These are phyloP conservation scores for Lutraria lutraria DNA, from an alignment of 2,888 invertebrate genomes.

Conservation along the genomic window DNA sequence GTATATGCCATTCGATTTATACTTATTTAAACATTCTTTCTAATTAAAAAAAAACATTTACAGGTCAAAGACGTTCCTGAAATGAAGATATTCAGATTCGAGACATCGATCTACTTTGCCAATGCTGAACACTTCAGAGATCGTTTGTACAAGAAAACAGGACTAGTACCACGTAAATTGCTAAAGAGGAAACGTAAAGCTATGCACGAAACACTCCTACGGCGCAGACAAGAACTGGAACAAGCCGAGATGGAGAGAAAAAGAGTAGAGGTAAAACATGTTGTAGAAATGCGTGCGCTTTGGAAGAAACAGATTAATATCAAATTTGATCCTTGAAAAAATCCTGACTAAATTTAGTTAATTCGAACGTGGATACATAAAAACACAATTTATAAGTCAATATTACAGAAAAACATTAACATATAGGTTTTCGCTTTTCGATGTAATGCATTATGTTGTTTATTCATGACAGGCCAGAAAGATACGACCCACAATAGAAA, in stretches of 20 bases:
- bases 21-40: too few species aligned
- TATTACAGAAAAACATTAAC: too few species aligned
- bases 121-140: conserved; percentile 87
- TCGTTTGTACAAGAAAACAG: conserved; percentile 82
- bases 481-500: conserved; percentile 50
- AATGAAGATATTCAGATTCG: conserved; percentile 88
- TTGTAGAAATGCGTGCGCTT: neutral
- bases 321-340: too few species aligned
- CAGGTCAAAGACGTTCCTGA: conserved; percentile 85
- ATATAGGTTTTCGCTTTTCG: too few species aligned
- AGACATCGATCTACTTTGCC: conserved; percentile 87
- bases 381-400: neutral
- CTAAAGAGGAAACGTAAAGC: conserved; percentile 73
- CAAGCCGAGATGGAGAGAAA: conserved; percentile 67
- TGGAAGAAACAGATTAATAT: neutral
- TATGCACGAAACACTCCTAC: conserved; percentile 68
- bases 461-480: conserved; percentile 24
- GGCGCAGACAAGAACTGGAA: conserved; percentile 70
- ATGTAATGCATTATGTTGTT: neutral
- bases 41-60: too few species aligned
- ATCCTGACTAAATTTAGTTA: neutral
- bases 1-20: too few species aligned
- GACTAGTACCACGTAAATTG: conserved; percentile 80
- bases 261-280: conserved; percentile 47
- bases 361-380: neutral